Base-by-base conservation (phyloP, 1,140 invertebrate genomes). In the Cephus cinctus region DNA sequence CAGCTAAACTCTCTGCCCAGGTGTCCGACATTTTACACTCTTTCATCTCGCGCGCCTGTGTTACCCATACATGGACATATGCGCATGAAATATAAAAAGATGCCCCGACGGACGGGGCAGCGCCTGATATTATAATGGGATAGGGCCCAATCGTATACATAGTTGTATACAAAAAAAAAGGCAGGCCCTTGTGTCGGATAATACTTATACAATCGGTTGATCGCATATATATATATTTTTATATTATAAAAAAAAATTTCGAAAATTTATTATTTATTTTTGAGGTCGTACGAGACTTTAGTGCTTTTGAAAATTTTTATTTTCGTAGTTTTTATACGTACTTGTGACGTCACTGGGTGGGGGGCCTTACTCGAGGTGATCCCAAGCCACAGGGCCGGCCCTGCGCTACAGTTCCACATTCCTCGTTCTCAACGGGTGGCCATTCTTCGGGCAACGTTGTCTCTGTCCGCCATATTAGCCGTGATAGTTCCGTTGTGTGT, bases 371-470 rank as follows among this genome's bases (percentile, higher is more conserved):
- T n/a, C n/a, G n/a, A n/a, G n/a, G n/a, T n/a, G n/a, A n/a, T n/a
- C n/a, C n/a, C n/a, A n/a, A n/a, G n/a, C n/a, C n/a, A n/a, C n/a
- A n/a, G n/a, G n/a, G 51, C 44, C 61, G 59, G 42, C 54, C 51
- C 65, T 63, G 59, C 57, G 56, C 59, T 65, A 69, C 70, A 73
- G 63, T 76, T 74, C 65, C 69, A 76, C 75, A 75, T 77, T 76
- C 73, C 72, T 56, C 38, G 48, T 57, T 71, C 74, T 55, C 73
- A 52, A 74, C 73, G 73, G 73, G 73, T 67, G 72, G 74, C 52
- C 65, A 55, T 57, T 59, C 57, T 57, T 65, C 56, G 57, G 47
- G 56, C 61, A 59, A 61, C 57, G 61, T 55, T 52, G 56, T 63
- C 61, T 61, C 56, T 52, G 61, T 65, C 56, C 42, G 47, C 52